Evolutionary conservation across 2,797 vertebrate genomes (phyloP).

Genomic region (Poecilia picta): DNA sequence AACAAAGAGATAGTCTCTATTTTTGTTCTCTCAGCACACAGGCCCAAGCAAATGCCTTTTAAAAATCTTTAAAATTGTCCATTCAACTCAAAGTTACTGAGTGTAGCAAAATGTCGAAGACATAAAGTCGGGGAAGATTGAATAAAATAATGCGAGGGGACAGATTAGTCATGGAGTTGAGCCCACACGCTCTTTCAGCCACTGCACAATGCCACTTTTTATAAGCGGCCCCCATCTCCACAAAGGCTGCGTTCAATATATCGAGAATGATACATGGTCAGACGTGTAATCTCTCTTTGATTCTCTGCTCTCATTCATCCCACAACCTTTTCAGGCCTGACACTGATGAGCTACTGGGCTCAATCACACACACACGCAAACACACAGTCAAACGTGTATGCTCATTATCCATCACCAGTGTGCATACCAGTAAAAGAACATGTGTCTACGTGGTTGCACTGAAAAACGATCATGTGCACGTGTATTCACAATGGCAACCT

Average conservation of each 20-base stretch:
- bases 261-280: constrained; percentile 99
- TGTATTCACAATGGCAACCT: not conserved
- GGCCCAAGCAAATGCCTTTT: constrained; percentile 95
- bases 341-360: constrained; percentile 97
- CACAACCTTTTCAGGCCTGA: constrained; percentile 96
- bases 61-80: constrained; percentile 99
- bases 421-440: constrained; percentile 37
- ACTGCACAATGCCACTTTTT: constrained; percentile 98
- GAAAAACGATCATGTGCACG: constrained; percentile 11
- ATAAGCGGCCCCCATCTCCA: constrained; percentile 96
- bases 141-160: constrained; percentile 99
- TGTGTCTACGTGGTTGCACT: constrained; percentile 44
- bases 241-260: constrained; percentile 99
- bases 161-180: constrained; percentile 99
- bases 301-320: constrained; percentile 97
- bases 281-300: constrained; percentile 99
- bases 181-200: constrained; percentile 96
- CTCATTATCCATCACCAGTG: constrained; percentile 33
- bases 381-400: constrained; percentile 26
- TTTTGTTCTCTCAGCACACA: constrained; percentile 85
- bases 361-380: constrained; percentile 46
- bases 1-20: constrained; percentile 96
- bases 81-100: constrained; percentile 99
- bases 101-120: constrained; percentile 99
- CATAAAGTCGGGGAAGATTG: constrained; percentile 99